Base-by-base conservation (phyloP, 2,797 vertebrate genomes). In the Myripristis jacobus region DNA sequence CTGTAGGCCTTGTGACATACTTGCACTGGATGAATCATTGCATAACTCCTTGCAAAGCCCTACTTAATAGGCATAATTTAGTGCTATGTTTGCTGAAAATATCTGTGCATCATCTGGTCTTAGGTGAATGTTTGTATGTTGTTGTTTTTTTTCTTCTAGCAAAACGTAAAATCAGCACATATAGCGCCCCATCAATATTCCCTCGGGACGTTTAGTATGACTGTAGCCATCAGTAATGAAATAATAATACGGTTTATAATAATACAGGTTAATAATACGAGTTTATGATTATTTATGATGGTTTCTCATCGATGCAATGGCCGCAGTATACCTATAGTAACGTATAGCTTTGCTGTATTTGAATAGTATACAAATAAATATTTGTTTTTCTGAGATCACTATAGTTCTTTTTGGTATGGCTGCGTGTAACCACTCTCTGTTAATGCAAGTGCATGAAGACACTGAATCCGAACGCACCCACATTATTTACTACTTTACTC, bases 1-100 rank as follows among this genome's bases (percentile, higher is more conserved):
- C 79, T 70, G 69, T 56, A 53, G 63, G 74, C 61, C 21, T 2
- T 66, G 74, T 74, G 75, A 83, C 75, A 79, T 31, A 66, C 60
- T 82, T 80, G 11, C 60, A 53, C 47, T 48, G 16, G 77, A 73
- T 62, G 60, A 79, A 51, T 79, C 77, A 77, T 70, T 88, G 71
- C 79, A 76, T 55, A 84, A 87, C 59, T 78, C 31, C 1, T 48
- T 73, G 61, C 29, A 81, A 76, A 82, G 61, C 82, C 46, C 16
- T 74, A 9, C 34, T 10, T 36, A 36, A 8, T 36, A 4, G 29
- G 60, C 2, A 47, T 31, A 63, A 58, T 9, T 76, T 48, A 71
- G 19, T 43, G 29, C 50, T 47, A 25, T 44, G 34, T 57, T 27
- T 43, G 43, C 57, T 66, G 19, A 54, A 54, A 27, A 51, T 36